Evolutionary conservation across 30 jellyfish, hydroid and myxozoan species (phyloP), one percentile per base, ranked within the genome.

Genomic region (Turritopsis rubra): DNA sequence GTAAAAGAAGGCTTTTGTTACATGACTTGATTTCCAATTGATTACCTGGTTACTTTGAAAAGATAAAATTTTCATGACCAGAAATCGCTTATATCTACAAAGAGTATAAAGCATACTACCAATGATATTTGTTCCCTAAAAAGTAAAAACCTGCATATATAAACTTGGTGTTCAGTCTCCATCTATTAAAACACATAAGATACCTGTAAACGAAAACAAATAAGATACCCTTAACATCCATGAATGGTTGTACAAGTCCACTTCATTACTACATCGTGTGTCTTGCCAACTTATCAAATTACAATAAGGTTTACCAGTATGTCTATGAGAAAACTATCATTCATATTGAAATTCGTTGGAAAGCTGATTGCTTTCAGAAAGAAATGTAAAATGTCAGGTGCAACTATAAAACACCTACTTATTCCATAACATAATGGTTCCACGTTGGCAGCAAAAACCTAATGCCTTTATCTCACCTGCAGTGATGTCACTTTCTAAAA

Each of bases 201-300:
- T 23, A 60, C 19, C 21, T 60, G 19, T 60, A 60, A 60, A 60
- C 73, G 21, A 0, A 23, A 60, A 0, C 21, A 60, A 60, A 60
- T 60, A 18, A 27, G 27, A 7, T 24, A 77, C 85, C 85, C 29
- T 77, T 18, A 77, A 30, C 70, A 30, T 30, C 85, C 85, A 77
- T 19, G 73, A 24, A 19, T 77, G 70, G 85, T 77, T 77, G 72
- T 77, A 77, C 29, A 28, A 28, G 20, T 0, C 1, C 73, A 60
- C 71, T n/a, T n/a, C 72, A 1, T 60, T 22, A 25, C 73, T 60
- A 29, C 87, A 80, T 78, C 98, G 65, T 54, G 83, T 72, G 78
- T 92, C 98, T 75, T 92, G 98, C 98, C 98, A 92, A 24, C 96
- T 89, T 20, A 92, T 92, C 80, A 88, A 88, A 84, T 92, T 85